Conservation (phyloP, 2,113 vertebrate species). For the Calcarius ornatus region DNA sequence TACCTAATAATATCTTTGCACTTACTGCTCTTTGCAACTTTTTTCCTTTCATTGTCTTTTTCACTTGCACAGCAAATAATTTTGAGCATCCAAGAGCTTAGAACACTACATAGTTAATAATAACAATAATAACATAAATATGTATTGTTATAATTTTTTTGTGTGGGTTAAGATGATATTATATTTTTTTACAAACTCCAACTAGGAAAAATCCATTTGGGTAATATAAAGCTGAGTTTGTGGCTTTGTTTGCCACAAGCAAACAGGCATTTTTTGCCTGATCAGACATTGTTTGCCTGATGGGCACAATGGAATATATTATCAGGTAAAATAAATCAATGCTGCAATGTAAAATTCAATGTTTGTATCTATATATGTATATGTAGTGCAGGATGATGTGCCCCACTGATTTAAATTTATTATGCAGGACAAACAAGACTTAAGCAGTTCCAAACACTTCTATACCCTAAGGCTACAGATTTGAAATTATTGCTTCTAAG, state of each 20-base stretch:
- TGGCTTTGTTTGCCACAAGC: not conserved
- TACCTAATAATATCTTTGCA: not conserved
- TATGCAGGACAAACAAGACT: not conserved
- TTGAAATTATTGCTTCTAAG: not conserved
- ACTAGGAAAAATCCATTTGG: not conserved
- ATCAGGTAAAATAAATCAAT: not conserved
- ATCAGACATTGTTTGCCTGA: not conserved
- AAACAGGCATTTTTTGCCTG: too few relatives aligned
- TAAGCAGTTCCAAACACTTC: not conserved
- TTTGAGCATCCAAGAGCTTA: not conserved
- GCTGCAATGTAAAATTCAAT: not conserved
- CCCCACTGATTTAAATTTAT: not conserved
- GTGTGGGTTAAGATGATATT: not conserved
- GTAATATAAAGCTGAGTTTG: not conserved
- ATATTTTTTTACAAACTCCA: not conserved
- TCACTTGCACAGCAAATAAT: not conserved
- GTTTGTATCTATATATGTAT: accelerated
- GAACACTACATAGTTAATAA: not conserved
- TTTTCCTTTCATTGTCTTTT: not conserved
- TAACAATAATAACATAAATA: not conserved
- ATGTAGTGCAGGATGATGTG: not conserved
- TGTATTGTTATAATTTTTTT: not conserved
- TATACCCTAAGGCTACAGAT: not conserved
- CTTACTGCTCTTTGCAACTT: not conserved
- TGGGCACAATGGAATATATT: not conserved